phyloP scores from a whole-genome alignment of 2,113 vertebrate species.

The Sylvia atricapilla region DNA sequence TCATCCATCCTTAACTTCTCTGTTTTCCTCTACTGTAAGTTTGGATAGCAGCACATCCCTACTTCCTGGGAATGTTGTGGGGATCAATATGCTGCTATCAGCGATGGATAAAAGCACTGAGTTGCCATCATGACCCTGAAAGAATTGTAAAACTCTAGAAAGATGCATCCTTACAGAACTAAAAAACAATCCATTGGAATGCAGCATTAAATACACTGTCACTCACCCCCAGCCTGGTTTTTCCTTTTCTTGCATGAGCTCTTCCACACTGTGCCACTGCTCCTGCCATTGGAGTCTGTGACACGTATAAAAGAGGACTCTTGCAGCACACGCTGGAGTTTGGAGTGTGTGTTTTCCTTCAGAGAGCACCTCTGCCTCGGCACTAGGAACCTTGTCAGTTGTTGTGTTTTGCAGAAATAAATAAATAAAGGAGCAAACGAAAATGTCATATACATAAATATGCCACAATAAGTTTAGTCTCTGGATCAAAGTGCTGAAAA shows the following conservation, averaged over 20 bases:
- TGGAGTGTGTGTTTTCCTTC: not conserved
- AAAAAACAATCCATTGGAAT: not conserved
- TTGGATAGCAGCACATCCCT: not conserved
- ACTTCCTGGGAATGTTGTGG: not conserved
- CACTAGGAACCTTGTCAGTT: not conserved
- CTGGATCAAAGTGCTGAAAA: constrained; percentile 50
- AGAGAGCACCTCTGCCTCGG: not conserved
- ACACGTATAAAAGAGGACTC: rapidly evolving
- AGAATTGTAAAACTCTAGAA: not conserved
- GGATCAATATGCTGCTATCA: no score
- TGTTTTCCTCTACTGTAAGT: not conserved
- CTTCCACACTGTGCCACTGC: not conserved
- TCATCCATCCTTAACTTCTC: not conserved
- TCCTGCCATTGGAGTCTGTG: not conserved
- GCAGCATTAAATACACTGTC: not conserved
- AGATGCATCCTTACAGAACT: not conserved
- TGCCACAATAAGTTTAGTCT: constrained; percentile 41
- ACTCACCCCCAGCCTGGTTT: not conserved
- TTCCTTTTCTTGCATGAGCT: not conserved
- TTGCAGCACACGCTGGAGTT: not conserved
- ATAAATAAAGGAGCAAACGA: constrained; percentile 1
- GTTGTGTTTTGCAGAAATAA: constrained; percentile 14
- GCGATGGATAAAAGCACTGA: not conserved
- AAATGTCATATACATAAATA: constrained; percentile 60
- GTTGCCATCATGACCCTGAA: not conserved